phyloP scores from a whole-genome alignment of 2,888 invertebrate species.

The Cabera pusaria region DNA sequence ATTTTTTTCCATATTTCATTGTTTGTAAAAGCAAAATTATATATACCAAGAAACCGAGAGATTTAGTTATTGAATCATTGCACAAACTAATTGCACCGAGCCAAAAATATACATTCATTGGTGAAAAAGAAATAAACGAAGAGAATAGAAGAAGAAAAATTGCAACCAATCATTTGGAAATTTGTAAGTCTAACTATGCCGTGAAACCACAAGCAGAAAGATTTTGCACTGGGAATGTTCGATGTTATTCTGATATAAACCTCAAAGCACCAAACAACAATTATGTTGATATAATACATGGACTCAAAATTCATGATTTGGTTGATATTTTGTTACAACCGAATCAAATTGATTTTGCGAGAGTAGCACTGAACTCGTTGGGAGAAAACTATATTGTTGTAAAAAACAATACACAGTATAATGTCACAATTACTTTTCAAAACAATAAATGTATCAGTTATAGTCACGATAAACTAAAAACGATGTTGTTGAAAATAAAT shows the following conservation, averaged over 20 bases:
- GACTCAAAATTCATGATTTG: conserved; percentile 49
- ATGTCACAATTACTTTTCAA: conserved; percentile 48
- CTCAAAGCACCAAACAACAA: conserved; percentile 38
- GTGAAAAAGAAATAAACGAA: conserved; percentile 44
- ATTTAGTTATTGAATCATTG: conserved; percentile 52
- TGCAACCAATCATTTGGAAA: conserved; percentile 47
- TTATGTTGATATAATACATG: conserved; percentile 43
- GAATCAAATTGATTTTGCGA: conserved; percentile 59
- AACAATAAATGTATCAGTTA: conserved; percentile 51
- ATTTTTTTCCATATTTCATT: conserved; percentile 48
- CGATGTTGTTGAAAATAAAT: conserved; percentile 47
- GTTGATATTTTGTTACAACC: conserved; percentile 57
- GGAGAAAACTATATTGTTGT: conserved; percentile 54
- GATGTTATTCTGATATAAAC: conserved; percentile 39
- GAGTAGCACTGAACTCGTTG: conserved; percentile 55
- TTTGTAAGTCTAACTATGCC: conserved; percentile 40
- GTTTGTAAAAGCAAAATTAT: conserved; percentile 48
- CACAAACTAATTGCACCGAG: conserved; percentile 58
- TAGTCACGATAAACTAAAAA: conserved; percentile 45
- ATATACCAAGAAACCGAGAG: conserved; percentile 40
- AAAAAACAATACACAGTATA: conserved; percentile 57
- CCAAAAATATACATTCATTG: conserved; percentile 54
- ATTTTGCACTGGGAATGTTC: conserved; percentile 42
- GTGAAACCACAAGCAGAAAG: conserved; percentile 42
- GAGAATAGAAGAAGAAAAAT: conserved; percentile 41